Base-by-base conservation (phyloP, 2,113 vertebrate genomes). In the Ictalurus punctatus region DNA sequence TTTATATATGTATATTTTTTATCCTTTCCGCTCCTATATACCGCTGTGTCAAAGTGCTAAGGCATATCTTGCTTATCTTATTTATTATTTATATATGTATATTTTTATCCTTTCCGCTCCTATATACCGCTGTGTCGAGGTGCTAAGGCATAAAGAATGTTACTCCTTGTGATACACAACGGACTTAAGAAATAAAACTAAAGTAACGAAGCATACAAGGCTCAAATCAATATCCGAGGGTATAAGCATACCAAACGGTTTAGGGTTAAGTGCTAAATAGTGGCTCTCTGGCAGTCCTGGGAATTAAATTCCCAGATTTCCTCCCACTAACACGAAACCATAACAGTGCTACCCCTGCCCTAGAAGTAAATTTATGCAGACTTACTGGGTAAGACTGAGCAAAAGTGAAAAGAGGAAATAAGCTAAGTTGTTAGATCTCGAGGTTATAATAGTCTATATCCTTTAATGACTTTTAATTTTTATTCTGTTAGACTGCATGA, bases 291-390 rank as follows among this genome's bases (percentile, higher is more conserved):
- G 80, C 30, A 82, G 80, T 30, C 30, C 19, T 37, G 80, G 80
- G 80, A 82, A 82, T 82, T 61, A 10, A 37, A 59, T 82, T 82
- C 80, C 80, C 54, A 59, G 40, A 59, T 58, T 58, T 58, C n/a
- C 52, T 81, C 79, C 79, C 79, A 82, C 30, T 12, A 59, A 30
- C 17, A 82, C 80, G 5, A 59, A 82, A 59, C 54, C 79, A 58
- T 10, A 56, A 19, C 27, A n/a, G 17, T 3, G 9, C 10, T 59
- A 82, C 79, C 79, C 6, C 17, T 82, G 79, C 54, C 79, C 79
- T 82, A 82, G 54, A 58, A 82, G 4, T 82, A 7, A 59, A 82
- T 82, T 19, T 16, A 56, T 80, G n/a, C 27, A 58, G n/a, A 58
- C 14, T 30, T 4, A 58, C 14, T 37, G n/a, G 30, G 56, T 37